Base-by-base conservation (phyloP, 2,888 invertebrate genomes). In the Sicus ferrugineus region DNA sequence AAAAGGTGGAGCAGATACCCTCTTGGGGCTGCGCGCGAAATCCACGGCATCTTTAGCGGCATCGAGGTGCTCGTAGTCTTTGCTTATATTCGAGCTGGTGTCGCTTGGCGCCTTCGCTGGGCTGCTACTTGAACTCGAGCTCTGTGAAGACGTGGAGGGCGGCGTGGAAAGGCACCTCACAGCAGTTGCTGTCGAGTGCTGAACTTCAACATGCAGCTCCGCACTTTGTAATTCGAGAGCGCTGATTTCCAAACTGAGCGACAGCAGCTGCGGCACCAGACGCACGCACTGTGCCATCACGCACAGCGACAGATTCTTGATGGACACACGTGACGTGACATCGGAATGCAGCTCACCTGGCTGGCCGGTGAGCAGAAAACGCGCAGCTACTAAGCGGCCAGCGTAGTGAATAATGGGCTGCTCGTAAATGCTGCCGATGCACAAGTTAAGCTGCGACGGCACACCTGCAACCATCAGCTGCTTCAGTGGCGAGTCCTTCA, bases 261-360 rank as follows among this genome's bases (percentile, higher is more conserved):
- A 89, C 69, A 96, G 88, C 4, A 92, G 87, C 74, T 90, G 88
- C 0, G 97, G 96, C 77, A 90, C 90, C 28, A 95, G 82, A 48
- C 89, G 89, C 42, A 95, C 85, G 67, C 94, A 90, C 75, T 91
- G 90, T 0, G 92, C 90, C 26, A 97, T 83, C 80, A 95, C 96
- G 67, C 90, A 90, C 23, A 97, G 81, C 0, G 96, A 94, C 46
- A 97, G 89, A 7, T 94, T 92, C 85, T 97, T 97, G 1, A 96
- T 93, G 70, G 97, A 97, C 34, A 98, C 95, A 42, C 97, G 88
- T 42, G 94, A 91, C 26, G 87, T 86, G 83, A 90, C 89, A 81
- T 97, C 97, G 2, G 92, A 86, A 73, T 93, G 89, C 61, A 92
- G 80, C 3, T 87, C 86, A n/a, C 67, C 68, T 31, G 85, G 81